These are phyloP conservation scores for Lochmaea capreae DNA, from an alignment of 2,888 invertebrate species.

Conservation along the genomic window DNA sequence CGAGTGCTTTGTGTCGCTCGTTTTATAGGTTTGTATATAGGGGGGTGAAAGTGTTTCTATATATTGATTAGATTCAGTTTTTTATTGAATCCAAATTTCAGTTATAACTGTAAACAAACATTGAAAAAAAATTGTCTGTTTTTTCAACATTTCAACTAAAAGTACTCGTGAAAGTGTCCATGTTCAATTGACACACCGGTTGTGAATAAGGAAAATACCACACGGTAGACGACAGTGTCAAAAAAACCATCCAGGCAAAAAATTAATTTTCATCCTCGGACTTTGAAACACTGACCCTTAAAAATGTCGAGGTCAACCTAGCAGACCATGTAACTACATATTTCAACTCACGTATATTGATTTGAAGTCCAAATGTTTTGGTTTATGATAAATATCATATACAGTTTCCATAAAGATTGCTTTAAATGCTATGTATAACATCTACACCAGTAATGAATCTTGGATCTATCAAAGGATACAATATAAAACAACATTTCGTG, in stretches of 20 bases:
- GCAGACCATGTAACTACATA: constrained; percentile 3
- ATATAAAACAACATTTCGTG: too few relatives aligned
- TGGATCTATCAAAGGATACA: too few relatives aligned
- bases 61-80: too few relatives aligned
- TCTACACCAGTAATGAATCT: too few relatives aligned
- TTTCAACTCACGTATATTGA: background rate
- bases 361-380: background rate
- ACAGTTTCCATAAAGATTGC: background rate
- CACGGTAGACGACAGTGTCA: background rate
- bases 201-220: background rate
- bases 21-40: too few relatives aligned
- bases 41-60: too few relatives aligned
- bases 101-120: too few relatives aligned
- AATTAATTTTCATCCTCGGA: background rate
- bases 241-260: background rate
- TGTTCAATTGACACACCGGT: background rate
- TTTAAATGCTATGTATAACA: too few relatives aligned
- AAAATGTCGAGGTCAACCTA: background rate
- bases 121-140: background rate
- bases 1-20: too few relatives aligned
- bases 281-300: background rate
- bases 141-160: background rate
- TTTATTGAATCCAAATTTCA: too few relatives aligned
- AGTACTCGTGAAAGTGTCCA: too few relatives aligned
- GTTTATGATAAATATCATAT: background rate